Evolutionary conservation across 2,797 vertebrate genomes (phyloP).

Genomic region (Trachurus trachurus): DNA sequence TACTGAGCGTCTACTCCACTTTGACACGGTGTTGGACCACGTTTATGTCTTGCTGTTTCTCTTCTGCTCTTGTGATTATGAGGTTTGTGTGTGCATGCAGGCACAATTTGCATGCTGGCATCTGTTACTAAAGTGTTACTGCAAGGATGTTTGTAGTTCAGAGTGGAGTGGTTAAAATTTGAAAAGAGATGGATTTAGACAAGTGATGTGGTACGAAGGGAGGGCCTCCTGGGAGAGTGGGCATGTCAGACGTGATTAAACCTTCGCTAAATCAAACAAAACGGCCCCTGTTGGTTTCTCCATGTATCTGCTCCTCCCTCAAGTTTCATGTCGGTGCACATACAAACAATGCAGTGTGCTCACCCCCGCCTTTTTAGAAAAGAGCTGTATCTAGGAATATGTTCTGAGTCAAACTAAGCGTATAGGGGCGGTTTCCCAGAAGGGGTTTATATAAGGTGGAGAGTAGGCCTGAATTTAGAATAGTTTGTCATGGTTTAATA

Average conservation of each 20-base stretch:
- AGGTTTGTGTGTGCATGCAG: background rate
- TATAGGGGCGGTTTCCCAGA: background rate
- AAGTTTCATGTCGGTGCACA: conserved; percentile 13
- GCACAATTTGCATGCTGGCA: conserved; percentile 12
- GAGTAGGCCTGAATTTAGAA: too few species aligned
- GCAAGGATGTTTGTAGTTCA: conserved; percentile 53
- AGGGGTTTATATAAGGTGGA: too few species aligned
- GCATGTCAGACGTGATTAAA: conserved; percentile 65
- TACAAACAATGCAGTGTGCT: conserved; percentile 27
- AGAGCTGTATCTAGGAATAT: background rate
- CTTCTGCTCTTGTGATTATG: conserved; percentile 3
- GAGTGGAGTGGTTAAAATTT: conserved; percentile 55
- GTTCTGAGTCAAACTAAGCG: background rate
- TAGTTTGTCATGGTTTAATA: too few species aligned
- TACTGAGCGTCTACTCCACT: background rate
- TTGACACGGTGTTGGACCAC: background rate
- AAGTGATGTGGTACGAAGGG: conserved; percentile 54
- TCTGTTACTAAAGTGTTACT: conserved; percentile 40
- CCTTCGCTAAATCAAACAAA: conserved; percentile 63
- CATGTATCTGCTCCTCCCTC: conserved; percentile 39
- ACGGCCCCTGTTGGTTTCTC: conserved; percentile 56
- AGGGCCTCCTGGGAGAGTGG: conserved; percentile 50
- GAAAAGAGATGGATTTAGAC: conserved; percentile 35
- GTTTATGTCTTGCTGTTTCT: background rate
- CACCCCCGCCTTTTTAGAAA: conserved; percentile 2